Base-by-base conservation (phyloP, 2,797 vertebrate genomes). In the Cirrhinus molitorella region DNA sequence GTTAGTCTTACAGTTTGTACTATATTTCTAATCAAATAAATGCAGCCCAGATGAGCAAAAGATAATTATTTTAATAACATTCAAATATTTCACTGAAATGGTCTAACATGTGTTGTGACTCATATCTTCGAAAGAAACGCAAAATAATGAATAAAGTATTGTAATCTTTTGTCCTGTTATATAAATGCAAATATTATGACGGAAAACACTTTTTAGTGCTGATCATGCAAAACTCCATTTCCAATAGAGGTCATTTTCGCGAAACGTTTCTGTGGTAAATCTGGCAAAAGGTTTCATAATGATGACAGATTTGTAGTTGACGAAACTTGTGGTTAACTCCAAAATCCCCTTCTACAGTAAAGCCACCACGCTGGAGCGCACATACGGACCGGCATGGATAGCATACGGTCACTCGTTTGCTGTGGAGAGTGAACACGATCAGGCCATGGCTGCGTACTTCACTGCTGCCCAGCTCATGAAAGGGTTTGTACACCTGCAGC, bases 401-500 rank as follows among this genome's bases (percentile, higher is more conserved):
- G 98, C 98, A 0, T 99, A 99, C 0, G 97, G 98, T 3, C 98
- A 99, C 87, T 99, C 98, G 0, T 99, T 99, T 82, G 98, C 98
- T 0, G 98, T 99, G 74, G 98, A 99, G 91, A 99, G 98, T 16
- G 98, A 99, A 80, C 98, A 99, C 2, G 98, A 99, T 90, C 98
- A 99, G 83, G 98, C 98, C 10, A 99, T 99, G 98, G 98, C 98
- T 63, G 98, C 98, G 0, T 99, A 99, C 87, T 99, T 99, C 90
- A 99, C 98, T 37, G 98, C 98, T 40, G 97, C 98, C 0, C 98
- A 99, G 93, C 95, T 99, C 78, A 99, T 99, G 98, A 99, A 99
- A 94, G 98, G 98, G 98, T 99, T 91, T 4, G 92, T 89, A 13
- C 14, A 78, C 19, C 40, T 85, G 8, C 6, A 7, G 0, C 31